Base-by-base conservation (phyloP, 2,888 invertebrate genomes). In the Spialia ferax region DNA sequence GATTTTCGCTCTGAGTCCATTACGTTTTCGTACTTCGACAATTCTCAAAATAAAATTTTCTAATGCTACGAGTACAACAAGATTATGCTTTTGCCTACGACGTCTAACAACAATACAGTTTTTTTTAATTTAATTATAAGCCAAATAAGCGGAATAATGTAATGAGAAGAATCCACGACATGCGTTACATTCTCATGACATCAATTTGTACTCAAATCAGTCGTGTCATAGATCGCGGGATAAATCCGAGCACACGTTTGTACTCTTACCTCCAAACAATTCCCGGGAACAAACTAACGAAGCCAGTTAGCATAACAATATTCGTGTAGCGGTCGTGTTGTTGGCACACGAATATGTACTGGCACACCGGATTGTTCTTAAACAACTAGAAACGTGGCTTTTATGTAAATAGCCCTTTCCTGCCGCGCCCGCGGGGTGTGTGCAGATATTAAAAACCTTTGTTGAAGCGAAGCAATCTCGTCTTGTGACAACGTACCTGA, bases 241-340 rank as follows among this genome's bases (percentile, higher is more conserved):
- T 82, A 84, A 86, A 89, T 86, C 85, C 81, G 77, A 75, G 76
- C 81, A 78, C 83, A 82, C 84, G 83, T 85, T 84, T 79, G 76
- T 75, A 79, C 78, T 83, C 84, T 87, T 60, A 22, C 22, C 60
- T 85, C 83, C 82, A 85, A 86, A 86, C 90, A 87, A 89, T 91
- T 89, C 89, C 85, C 84, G 82, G 86, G 87, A 89, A 91, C 91
- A 87, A 90, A 88, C 91, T 93, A 93, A 93, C 92, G 93, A 93
- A 89, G 89, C 81, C 90, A 86, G 91, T 91, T 93, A 88, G 89
- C 88, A 88, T 92, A 92, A 92, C 90, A 91, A 92, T 91, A 92
- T 93, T 92, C 92, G 82, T 85, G 81, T 80, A 76, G 76, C 78
- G 75, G 75, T 77, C 81, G 79, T 79, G 79, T 80, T 75, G 77